Conservation (phyloP, 2,797 vertebrate species). For the Ceyx erithaca region DNA sequence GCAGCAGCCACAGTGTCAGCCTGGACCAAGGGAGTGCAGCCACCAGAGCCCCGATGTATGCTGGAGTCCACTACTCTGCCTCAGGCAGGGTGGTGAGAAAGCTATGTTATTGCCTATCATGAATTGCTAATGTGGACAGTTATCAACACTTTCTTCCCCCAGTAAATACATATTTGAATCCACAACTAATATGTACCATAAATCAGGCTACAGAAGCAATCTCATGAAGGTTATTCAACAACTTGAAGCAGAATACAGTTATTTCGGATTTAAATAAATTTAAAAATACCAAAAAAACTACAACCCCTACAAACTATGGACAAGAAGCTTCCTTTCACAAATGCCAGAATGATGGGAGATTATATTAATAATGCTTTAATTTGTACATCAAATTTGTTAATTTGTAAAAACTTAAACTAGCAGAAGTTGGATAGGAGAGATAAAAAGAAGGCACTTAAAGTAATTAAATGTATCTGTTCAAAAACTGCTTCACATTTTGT, state of each 20-base stretch:
- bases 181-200: not conserved
- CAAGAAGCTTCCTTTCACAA: not conserved
- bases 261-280: not conserved
- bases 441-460: not conserved
- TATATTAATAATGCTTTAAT: not conserved
- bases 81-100: not conserved
- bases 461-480: not conserved
- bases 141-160: not conserved
- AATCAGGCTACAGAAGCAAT: not conserved
- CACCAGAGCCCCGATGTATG: accelerated
- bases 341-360: not conserved
- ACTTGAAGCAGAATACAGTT: not conserved
- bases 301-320: not conserved
- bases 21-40: not conserved
- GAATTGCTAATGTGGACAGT: not conserved
- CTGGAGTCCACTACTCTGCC: not conserved
- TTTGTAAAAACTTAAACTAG: not conserved
- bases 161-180: not conserved
- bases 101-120: not conserved
- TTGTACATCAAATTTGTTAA: not conserved
- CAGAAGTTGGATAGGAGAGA: not conserved
- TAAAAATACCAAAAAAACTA: not conserved
- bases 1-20: accelerated
- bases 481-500: not conserved
- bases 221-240: not conserved